Conservation (phyloP, 2,113 vertebrate genomes). For the Cranoglanis bouderius region DNA sequence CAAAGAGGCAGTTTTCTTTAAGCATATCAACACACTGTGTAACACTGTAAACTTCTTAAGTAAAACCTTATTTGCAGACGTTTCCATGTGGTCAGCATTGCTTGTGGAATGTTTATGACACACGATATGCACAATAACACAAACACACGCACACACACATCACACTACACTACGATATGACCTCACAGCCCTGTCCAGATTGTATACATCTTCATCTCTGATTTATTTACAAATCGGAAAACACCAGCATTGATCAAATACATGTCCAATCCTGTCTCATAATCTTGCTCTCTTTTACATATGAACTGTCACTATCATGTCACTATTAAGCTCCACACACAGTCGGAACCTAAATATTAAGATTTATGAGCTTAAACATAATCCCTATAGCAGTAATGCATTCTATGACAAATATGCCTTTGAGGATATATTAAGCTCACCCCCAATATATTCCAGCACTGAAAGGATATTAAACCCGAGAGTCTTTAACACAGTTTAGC, state of each 20-base stretch:
- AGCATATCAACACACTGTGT: neutral
- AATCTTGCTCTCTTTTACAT: neutral
- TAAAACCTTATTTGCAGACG: neutral
- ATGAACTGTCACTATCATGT: neutral
- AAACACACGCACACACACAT: slow-evolving; percentile 8
- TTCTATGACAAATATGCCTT: slow-evolving; percentile 18
- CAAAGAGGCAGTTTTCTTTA: slow-evolving; percentile 4
- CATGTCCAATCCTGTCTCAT: neutral
- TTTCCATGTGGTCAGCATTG: neutral
- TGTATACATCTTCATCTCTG: slow-evolving; percentile 1
- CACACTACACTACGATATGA: neutral
- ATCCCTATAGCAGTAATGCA: slow-evolving; percentile 4
- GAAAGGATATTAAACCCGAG: neutral
- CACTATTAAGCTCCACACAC: neutral
- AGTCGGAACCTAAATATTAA: neutral
- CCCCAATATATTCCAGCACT: neutral
- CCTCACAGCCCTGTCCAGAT: neutral
- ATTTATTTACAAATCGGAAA: neutral
- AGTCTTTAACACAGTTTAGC: neutral
- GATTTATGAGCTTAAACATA: neutral
- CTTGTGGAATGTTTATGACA: neutral
- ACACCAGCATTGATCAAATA: neutral
- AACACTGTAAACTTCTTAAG: neutral
- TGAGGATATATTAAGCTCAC: slow-evolving; percentile 15
- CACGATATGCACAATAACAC: neutral